Percentiles rank a stretch among this genome's conserved stretches.
Conservation (phyloP, 2,797 vertebrate species). For the Sylvia borin region DNA sequence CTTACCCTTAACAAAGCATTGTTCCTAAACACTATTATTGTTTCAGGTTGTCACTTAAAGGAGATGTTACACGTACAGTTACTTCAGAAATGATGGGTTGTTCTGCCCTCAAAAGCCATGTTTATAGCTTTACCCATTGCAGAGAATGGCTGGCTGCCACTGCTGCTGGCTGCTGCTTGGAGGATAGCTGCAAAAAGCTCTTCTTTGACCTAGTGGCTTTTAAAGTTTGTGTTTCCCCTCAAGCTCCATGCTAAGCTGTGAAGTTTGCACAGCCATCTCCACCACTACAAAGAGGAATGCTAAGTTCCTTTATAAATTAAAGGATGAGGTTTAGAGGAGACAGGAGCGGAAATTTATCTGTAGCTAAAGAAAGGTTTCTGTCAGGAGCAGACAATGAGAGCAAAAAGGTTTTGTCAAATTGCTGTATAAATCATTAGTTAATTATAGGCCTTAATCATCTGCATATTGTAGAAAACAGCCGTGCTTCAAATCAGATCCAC, state of each 20-base stretch:
- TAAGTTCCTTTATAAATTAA: neutral
- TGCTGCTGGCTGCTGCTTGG: neutral
- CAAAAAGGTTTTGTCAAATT: neutral
- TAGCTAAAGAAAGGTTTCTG: neutral
- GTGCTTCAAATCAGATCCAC: neutral
- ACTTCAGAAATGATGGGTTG: neutral
- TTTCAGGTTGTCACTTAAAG: constrained; percentile 49
- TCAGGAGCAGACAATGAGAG: neutral
- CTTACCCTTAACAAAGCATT: constrained; percentile 48
- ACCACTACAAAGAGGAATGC: neutral
- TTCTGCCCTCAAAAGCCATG: neutral
- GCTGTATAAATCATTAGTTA: constrained; percentile 21
- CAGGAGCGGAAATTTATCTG: neutral
- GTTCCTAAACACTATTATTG: constrained; percentile 41
- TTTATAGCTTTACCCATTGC: neutral
- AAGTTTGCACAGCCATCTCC: neutral
- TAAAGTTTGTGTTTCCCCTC: neutral
- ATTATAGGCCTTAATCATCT: constrained; percentile 15
- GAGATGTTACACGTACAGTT: neutral
- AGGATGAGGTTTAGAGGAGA: neutral
- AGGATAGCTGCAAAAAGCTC: neutral
- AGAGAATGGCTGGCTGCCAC: neutral
- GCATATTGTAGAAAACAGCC: neutral
- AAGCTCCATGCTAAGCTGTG: neutral
- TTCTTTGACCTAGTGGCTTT: neutral